Evolutionary conservation across 2,888 invertebrate genomes (phyloP), one percentile per base, ranked within the genome.

Genomic region (Noctua janthina): DNA sequence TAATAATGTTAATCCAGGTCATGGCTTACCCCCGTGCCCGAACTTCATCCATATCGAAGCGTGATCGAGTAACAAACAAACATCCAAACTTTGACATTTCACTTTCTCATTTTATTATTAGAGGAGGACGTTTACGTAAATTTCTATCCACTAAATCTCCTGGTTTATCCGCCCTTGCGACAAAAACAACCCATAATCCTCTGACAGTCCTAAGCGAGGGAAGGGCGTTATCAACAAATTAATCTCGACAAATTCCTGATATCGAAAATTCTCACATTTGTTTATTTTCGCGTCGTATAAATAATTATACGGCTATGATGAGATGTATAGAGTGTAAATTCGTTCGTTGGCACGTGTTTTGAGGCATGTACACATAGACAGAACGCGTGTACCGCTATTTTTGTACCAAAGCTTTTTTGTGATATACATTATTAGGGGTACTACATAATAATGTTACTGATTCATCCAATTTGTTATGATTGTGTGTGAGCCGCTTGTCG

Each of bases 311-410:
- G 66, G 79, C 71, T 74, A 82, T 76, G 87, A 84, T 87, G 89
- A 89, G 79, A 89, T 88, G 89, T 87, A 79, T 80, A 85, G 83
- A 88, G 84, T 90, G 91, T 91, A 91, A 92, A 93, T 90, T 90
- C 88, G 90, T 92, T 92, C 89, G 84, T 90, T 92, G 92, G 92
- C 93, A 91, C 92, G 91, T 92, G 91, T 91, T 86, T 88, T 90
- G 85, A 90, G 90, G 88, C 90, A 89, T 90, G 86, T 90, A 90
- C 88, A 90, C 88, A 88, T 88, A 91, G 88, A 90, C 85, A 90
- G 80, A 87, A 86, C 89, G 91, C 91, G 91, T 90, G 91, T 91
- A 88, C 81, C 59, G 91, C 93, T 95, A 95, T 94, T 94, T 94
- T 91, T 93, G 92, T 84, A 89, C 56, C 82, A 70, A 79, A 92